Conservation (phyloP, 2,888 invertebrate species). For the Torymus texanus region DNA sequence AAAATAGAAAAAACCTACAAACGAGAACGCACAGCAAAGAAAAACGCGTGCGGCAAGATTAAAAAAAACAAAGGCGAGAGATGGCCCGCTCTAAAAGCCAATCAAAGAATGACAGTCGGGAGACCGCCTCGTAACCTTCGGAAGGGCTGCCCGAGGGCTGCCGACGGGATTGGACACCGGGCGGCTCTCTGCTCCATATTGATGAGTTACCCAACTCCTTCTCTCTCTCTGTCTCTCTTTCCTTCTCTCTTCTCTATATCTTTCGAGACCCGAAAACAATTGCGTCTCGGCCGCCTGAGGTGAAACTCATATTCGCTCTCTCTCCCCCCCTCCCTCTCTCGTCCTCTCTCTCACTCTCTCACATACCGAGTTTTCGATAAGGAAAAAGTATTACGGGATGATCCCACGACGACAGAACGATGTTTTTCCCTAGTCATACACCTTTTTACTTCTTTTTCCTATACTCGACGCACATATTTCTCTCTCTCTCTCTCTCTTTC, state of each 20-base stretch:
- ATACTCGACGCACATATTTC: no score
- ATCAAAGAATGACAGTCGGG: constrained; percentile 74
- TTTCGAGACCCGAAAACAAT: constrained; percentile 46
- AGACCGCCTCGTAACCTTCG: constrained; percentile 69
- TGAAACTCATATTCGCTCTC: constrained; percentile 8
- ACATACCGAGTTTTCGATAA: background rate
- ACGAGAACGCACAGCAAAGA: constrained; percentile 42
- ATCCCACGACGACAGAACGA: no score
- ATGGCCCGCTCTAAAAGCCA: constrained; percentile 71
- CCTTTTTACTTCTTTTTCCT: no score
- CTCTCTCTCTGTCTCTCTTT: constrained; percentile 13
- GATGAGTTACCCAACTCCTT: constrained; percentile 67
- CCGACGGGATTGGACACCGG: constrained; percentile 68
- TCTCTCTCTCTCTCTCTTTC: no score
- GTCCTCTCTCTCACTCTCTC: background rate
- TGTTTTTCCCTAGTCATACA: no score
- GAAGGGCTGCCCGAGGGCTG: constrained; percentile 71
- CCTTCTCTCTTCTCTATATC: constrained; percentile 21
- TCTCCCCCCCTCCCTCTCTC: background rate
- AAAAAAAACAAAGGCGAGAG: constrained; percentile 57
- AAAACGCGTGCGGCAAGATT: constrained; percentile 53
- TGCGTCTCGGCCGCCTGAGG: constrained; percentile 33
- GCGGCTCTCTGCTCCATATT: constrained; percentile 74
- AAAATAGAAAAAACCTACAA: constrained; percentile 32
- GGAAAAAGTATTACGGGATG: no score